Base-by-base conservation (phyloP, 2,888 invertebrate genomes). In the Drosophila sordidula region DNA sequence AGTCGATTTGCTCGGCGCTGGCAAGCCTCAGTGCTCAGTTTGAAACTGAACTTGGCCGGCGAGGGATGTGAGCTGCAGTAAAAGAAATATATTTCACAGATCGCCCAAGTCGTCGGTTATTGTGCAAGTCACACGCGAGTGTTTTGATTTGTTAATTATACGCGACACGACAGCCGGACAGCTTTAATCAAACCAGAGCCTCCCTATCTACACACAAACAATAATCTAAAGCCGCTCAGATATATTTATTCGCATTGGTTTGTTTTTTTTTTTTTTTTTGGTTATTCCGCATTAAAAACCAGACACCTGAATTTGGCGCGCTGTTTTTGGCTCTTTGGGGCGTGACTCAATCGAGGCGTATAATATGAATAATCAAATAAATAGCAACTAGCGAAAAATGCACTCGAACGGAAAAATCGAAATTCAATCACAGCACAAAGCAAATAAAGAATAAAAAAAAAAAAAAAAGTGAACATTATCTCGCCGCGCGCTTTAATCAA, bases 101-200 rank as follows among this genome's bases (percentile, higher is more conserved):
- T 45, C 36, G 49, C 38, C 38, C 1, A 32, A 42, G 45, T 57
- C 39, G 45, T 36, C 45, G 45, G 39, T 41, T 52, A 67, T 79
- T 79, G 84, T 72, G 77, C 80, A 87, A 82, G 76, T 65, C 86
- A 54, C 70, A 68, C 64, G 65, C 57, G 41, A 69, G 52, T 42
- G 36, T 51, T 54, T 61, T 32, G 49, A 46, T 71, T 58, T 54
- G 70, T 64, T 74, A 85, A 71, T 71, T 71, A 64, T 46, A 75
- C 52, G 62, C 74, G 58, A 71, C 66, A 61, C 74, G 61, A 67
- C 46, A 77, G 51, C 14, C 63, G 38, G 61, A 57, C 68, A 26
- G 47, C 36, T 42, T 62, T 38, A 55, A 63, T 61, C 55, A 45
- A 42, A 55, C 45, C 57, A 54, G 49, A 42, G 52, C 41, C 56